Conservation (phyloP, 2,888 invertebrate genomes). For the Pimpla rufipes region DNA sequence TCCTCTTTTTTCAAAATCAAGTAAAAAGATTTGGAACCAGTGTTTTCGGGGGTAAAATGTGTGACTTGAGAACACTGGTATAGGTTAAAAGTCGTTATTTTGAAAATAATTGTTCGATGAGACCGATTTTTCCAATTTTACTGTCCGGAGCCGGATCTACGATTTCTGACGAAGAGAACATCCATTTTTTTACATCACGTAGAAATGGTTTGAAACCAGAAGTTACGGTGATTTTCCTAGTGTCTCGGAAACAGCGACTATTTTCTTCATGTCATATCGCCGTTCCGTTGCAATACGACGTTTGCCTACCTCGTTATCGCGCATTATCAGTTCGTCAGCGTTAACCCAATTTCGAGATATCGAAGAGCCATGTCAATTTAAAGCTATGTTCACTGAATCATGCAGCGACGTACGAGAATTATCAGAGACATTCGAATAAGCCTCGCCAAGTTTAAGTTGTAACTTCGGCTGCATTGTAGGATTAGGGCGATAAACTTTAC, state of each 20-base stretch:
- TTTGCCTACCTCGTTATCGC: constrained; percentile 23
- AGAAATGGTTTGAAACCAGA: no score
- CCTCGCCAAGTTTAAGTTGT: background rate
- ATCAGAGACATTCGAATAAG: background rate
- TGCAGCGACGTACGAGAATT: background rate
- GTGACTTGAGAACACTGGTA: no score
- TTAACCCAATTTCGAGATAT: constrained; percentile 63
- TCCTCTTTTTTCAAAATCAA: no score
- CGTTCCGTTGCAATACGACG: background rate
- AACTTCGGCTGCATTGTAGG: background rate
- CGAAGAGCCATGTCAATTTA: constrained; percentile 24
- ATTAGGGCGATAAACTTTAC: no score
- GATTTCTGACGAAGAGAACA: no score
- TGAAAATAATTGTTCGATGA: no score
- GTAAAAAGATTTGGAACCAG: no score
- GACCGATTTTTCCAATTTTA: no score
- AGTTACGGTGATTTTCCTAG: background rate
- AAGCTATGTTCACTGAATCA: background rate
- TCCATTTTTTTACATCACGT: no score
- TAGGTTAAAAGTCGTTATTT: no score
- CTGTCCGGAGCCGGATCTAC: no score
- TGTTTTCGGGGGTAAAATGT: no score
- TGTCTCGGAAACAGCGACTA: background rate
- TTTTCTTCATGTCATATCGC: constrained; percentile 12
- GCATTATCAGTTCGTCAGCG: constrained; percentile 36